These are phyloP conservation scores for Ctenopoma multispine DNA, from an alignment of 2,797 vertebrate species.

Conservation along the genomic window DNA sequence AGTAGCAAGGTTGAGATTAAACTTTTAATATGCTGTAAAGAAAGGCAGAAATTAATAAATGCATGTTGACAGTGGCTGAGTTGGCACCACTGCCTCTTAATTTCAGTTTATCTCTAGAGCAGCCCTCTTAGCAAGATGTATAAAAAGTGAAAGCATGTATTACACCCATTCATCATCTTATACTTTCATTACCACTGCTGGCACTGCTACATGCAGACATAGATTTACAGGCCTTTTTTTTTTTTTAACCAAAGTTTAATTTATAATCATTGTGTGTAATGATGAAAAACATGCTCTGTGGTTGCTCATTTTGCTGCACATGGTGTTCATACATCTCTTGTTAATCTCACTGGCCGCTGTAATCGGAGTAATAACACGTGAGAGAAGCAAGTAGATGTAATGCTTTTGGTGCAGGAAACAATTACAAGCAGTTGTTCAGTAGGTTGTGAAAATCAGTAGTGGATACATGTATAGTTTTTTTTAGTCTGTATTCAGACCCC, in stretches of 20 bases:
- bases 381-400: conserved; percentile 20
- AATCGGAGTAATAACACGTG: conserved; percentile 60
- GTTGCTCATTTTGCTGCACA: conserved; percentile 75
- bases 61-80: conserved; percentile 61
- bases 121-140: conserved; percentile 82
- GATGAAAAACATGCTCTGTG: conserved; percentile 78
- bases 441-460: background rate
- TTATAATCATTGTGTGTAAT: conserved; percentile 83
- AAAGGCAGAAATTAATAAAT: conserved; percentile 67
- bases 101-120: conserved; percentile 76
- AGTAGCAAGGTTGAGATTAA: conserved; percentile 39
- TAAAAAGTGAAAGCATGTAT: conserved; percentile 83
- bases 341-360: conserved; percentile 75
- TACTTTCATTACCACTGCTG: conserved; percentile 78
- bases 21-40: conserved; percentile 63
- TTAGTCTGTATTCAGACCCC: too few relatives aligned
- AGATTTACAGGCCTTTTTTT: conserved; percentile 62
- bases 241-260: conserved; percentile 66
- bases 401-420: conserved; percentile 16
- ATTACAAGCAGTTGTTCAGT: background rate
- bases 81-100: conserved; percentile 67
- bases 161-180: conserved; percentile 84
- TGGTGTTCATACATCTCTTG: conserved; percentile 81
- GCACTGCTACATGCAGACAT: conserved; percentile 66
- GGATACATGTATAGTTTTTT: background rate